Percentiles rank a stretch among this genome's conserved stretches.
These are phyloP conservation scores for Syritta pipiens DNA, from an alignment of 2,888 invertebrate species.

Conservation along the genomic window DNA sequence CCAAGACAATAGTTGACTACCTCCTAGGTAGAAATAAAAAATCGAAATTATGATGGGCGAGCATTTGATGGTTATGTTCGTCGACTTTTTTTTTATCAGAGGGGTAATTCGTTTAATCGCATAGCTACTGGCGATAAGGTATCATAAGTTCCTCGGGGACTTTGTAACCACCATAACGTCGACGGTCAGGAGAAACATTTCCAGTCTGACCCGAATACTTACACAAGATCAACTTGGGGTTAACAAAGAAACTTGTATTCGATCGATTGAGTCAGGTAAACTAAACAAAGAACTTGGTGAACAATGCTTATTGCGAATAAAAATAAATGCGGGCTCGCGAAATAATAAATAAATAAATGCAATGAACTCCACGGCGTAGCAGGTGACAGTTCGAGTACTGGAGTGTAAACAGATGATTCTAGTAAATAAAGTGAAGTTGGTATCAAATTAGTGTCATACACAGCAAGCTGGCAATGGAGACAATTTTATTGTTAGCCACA, in stretches of 20 bases:
- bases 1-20: not conserved
- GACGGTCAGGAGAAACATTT: not conserved
- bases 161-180: not conserved
- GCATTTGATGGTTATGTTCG: not conserved
- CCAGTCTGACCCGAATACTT: not conserved
- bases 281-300: slow-evolving; percentile 13
- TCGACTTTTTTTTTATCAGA: not conserved
- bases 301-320: not conserved
- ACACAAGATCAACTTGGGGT: not conserved
- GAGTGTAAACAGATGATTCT: slow-evolving; percentile 5
- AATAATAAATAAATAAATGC: no score
- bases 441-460: not conserved
- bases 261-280: not conserved
- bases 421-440: slow-evolving; percentile 33
- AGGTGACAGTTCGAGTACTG: not conserved
- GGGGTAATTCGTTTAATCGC: slow-evolving; percentile 5
- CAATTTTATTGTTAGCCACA: no score
- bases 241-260: not conserved
- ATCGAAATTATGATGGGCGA: not conserved
- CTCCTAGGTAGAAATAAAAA: not conserved
- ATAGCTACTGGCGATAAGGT: slow-evolving; percentile 16
- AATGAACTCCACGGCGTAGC: no score
- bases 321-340: not conserved
- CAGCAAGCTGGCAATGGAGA: no score
- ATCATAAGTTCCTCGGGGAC: not conserved